Conservation (phyloP, 2,888 invertebrate genomes). For the Lumbricus terrestris region DNA sequence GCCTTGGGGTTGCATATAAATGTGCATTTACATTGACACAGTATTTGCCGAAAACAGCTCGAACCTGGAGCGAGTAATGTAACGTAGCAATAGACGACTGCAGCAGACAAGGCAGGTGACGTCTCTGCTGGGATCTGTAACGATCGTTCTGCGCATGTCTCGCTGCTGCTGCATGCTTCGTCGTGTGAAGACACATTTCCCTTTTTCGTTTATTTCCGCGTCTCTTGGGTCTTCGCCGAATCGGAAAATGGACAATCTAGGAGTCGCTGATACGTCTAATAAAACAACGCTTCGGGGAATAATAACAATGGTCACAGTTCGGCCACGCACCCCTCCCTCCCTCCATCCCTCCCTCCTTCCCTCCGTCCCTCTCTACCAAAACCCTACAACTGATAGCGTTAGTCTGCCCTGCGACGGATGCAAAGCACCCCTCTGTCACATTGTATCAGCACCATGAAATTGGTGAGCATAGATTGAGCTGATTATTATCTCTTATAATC, state of each 20-base stretch:
- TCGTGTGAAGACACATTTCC: background rate
- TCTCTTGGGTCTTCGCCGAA: background rate
- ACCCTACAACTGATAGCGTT: background rate
- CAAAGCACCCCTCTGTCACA: background rate
- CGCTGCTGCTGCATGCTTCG: no score
- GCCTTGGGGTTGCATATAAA: no score
- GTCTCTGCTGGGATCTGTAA: background rate
- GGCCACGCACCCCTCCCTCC: background rate
- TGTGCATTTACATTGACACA: no score
- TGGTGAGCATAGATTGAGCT: background rate
- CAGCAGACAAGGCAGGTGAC: no score
- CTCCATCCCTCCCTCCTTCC: no score
- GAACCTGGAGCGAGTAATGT: background rate
- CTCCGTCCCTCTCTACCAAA: background rate
- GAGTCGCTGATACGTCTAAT: background rate
- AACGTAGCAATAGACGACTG: background rate
- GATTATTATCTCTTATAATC: no score
- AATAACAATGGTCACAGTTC: background rate
- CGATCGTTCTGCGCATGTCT: background rate
- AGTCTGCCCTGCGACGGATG: background rate
- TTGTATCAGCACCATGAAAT: background rate
- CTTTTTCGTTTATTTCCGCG: background rate
- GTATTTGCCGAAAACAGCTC: background rate
- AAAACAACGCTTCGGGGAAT: background rate
- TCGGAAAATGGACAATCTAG: background rate